Evolutionary conservation across 2,113 vertebrate species (phyloP), one percentile per base, ranked within the genome.

Genomic region (Sakesphorus luctuosus): DNA sequence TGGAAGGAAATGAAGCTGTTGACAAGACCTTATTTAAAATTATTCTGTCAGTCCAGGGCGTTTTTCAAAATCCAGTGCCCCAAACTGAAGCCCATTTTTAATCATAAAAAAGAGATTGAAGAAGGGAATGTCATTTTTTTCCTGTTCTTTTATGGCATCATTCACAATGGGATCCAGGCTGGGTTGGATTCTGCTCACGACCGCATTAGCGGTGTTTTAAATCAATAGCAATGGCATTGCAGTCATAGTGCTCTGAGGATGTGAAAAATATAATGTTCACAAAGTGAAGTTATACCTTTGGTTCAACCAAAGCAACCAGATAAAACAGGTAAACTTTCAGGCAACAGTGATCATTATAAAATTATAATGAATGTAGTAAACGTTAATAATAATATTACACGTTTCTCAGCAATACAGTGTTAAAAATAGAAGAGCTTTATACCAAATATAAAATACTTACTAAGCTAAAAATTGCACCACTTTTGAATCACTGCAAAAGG

Each of bases 1-100:
- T 79, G 82, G 84, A 92, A 87, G 38, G 62, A 87, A 79, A 65
- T 38, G 36, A 95, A 79, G 78, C 53, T 69, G 46, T 84, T 88
- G 74, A 72, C 40, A 89, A 84, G 56, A 29, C 21, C 50, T 73
- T 87, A 75, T 72, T 87, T 91, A 33, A 87, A 94, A 61, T 69
- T 8, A 24, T 50, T 67, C 68, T 87, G 62, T 85, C 62, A 68
- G 6, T 87, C 21, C 40, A 53, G 81, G n/a, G 66, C 65, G 52
- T 49, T 53, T 92, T 89, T 68, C 58, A 71, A 76, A 78, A 84
- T 82, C 56, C 24, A 65, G 18, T 47, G 18, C 55, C 82, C 49
- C 44, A 75, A 94, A 75, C 52, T 52, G 68, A 59, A 82, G 15
- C 21, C 62, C 24, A 33, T 69, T 91, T 92, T 95, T 95, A 90